These are phyloP conservation scores for Neria commutata DNA, from an alignment of 2,888 invertebrate species.

Conservation along the genomic window DNA sequence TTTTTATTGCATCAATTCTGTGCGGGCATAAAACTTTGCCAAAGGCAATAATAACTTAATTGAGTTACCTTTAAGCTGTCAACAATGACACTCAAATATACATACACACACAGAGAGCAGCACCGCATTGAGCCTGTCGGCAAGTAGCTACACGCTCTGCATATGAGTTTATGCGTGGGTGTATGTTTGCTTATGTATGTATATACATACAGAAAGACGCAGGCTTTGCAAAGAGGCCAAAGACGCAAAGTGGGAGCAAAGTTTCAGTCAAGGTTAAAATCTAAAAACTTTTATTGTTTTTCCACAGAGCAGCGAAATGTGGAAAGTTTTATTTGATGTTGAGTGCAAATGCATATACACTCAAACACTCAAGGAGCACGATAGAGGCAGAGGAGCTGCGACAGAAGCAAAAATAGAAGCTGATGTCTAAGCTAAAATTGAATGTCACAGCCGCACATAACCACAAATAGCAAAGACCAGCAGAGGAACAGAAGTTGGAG, in stretches of 20 bases:
- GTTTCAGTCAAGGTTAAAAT: slow-evolving; percentile 3
- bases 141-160: neutral
- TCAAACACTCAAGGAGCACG: too few species aligned
- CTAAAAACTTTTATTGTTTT: slow-evolving; percentile 8
- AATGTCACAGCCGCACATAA: too few species aligned
- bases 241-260: neutral
- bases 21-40: neutral
- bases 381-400: too few species aligned
- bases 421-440: too few species aligned
- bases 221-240: neutral
- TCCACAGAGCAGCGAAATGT: neutral
- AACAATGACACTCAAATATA: slow-evolving; percentile 5
- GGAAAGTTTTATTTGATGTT: neutral
- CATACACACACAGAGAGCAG: neutral
- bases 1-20: neutral
- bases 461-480: too few species aligned
- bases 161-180: neutral
- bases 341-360: too few species aligned
- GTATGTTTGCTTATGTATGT: neutral
- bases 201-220: too few species aligned
- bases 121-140: neutral
- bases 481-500: too few species aligned
- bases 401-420: too few species aligned
- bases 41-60: slow-evolving; percentile 9
- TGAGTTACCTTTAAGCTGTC: slow-evolving; percentile 11